These are phyloP conservation scores for Neopipo cinnamomea DNA, from an alignment of 2,113 vertebrate species.

Conservation along the genomic window DNA sequence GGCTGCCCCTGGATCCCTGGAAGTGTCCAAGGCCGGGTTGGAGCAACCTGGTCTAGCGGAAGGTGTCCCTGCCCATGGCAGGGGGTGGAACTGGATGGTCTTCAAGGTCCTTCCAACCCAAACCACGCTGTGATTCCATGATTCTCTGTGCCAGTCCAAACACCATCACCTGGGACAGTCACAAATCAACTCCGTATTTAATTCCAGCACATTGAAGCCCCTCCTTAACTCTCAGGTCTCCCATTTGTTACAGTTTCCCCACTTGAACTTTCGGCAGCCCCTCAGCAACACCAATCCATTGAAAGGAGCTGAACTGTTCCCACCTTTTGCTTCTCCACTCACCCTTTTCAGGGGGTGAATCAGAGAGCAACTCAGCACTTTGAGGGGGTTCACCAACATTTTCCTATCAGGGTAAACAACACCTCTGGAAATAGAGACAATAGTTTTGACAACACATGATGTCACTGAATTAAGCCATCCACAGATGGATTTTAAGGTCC, in stretches of 20 bases:
- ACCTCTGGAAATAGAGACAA: background rate
- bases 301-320: background rate
- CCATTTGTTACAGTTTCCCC: background rate
- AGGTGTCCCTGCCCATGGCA: background rate
- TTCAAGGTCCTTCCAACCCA: background rate
- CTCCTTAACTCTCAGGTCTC: background rate
- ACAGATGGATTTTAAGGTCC: background rate
- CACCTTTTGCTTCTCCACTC: background rate
- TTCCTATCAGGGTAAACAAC: background rate
- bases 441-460: background rate
- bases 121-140: background rate
- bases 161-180: background rate
- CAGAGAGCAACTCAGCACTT: background rate
- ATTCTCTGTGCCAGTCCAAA: rapidly evolving
- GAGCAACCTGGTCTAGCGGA: background rate
- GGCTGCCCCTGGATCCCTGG: background rate
- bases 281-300: background rate
- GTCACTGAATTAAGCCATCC: background rate
- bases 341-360: background rate
- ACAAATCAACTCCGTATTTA: background rate
- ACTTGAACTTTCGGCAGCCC: background rate
- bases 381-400: background rate
- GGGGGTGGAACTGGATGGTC: background rate
- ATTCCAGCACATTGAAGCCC: background rate
- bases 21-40: background rate